Evolutionary conservation across 2,888 invertebrate genomes (phyloP), one percentile per base, ranked within the genome.

Genomic region (Drosophila siamana): DNA sequence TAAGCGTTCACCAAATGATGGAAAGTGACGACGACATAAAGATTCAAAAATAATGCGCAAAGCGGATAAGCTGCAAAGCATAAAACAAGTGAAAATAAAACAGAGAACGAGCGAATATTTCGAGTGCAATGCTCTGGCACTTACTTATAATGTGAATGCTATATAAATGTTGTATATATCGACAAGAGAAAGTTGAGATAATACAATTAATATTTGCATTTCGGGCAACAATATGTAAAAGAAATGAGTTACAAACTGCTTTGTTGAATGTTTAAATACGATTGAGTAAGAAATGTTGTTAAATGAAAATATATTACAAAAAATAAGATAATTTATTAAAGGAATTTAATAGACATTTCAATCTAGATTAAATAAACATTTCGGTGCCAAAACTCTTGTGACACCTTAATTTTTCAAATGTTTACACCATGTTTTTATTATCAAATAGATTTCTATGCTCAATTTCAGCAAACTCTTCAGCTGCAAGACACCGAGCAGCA

Each of bases 1-100:
- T 57, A 75, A 80, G 66, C 71, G 68, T 61, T 72, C 57, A 54
- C 28, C 33, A 54, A 68, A 55, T 50, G 67, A 54, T 44, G 44
- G 13, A 57, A 63, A 47, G 59, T 38, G 41, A 33, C 19, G 13
- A 57, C 13, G 26, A 33, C 33, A 11, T n/a, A 55, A 55, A 46
- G 41, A 38, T 8, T 33, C 6, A 36, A 38, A 24, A 19, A 30
- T 54, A 54, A 65, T 43, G 36, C 40, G 9, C 19, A 41, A 47
- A 56, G 43, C 47, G 15, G 48, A 50, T 24, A 43, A 59, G 22
- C 40, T n/a, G 8, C 2, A 38, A 6, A 11, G 19, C 16, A 16
- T 6, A 30, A 52, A 55, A 22, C 4, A 6, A 24, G 47, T 16
- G 8, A 5, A 8, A 24, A 13, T 8, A 9, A 26, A 38, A 9